Percentiles rank a stretch among this genome's conserved stretches.
phyloP scores from a whole-genome alignment of 2,113 vertebrate species.

The Pheucticus melanocephalus region DNA sequence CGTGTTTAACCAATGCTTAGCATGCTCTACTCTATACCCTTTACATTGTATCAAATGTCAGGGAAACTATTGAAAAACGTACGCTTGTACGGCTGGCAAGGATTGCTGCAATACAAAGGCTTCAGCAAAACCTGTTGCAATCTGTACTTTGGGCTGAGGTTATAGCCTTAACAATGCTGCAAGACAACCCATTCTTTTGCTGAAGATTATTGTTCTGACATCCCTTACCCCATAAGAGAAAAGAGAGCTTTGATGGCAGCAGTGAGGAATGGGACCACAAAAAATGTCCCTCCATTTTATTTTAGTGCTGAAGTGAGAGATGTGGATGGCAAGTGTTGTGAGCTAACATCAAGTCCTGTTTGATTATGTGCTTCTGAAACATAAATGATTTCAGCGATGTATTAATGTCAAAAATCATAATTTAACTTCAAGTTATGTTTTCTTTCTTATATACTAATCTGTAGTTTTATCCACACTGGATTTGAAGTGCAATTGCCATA shows the following conservation, averaged over 20 bases:
- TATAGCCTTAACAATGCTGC: not conserved
- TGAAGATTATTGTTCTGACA: not conserved
- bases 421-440: not conserved
- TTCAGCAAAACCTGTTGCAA: not conserved
- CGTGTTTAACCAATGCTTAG: not conserved
- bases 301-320: not conserved
- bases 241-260: not conserved
- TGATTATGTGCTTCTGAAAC: not conserved
- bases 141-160: not conserved
- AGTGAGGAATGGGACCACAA: not conserved
- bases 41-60: not conserved
- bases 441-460: not conserved
- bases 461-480: not conserved
- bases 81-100: not conserved
- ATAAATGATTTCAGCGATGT: rapidly evolving
- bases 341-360: not conserved
- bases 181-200: not conserved
- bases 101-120: not conserved
- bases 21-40: not conserved
- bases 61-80: not conserved
- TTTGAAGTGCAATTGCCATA: not conserved
- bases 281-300: not conserved
- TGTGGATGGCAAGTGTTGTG: not conserved
- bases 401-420: not conserved
- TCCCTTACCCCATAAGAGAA: not conserved